These are phyloP conservation scores for Psephotus haematonotus DNA, from an alignment of 2,113 vertebrate genomes.

Conservation along the genomic window DNA sequence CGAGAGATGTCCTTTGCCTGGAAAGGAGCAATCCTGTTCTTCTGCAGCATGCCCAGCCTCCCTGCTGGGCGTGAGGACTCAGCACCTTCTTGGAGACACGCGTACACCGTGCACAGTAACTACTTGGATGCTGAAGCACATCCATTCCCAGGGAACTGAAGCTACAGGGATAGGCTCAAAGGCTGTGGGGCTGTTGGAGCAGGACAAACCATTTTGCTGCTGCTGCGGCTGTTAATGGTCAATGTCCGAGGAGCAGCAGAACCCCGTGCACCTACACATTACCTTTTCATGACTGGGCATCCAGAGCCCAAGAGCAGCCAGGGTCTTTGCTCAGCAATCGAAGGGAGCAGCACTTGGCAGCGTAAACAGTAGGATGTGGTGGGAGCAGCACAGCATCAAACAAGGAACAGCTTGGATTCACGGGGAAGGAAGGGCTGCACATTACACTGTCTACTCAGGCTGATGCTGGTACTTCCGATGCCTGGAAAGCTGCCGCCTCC, in stretches of 20 bases:
- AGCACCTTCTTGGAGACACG: background rate
- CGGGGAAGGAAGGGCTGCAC: slow-evolving; percentile 63
- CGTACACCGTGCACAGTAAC: background rate
- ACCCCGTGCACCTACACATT: fast-evolving
- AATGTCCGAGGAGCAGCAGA: background rate
- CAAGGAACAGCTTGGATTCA: slow-evolving; percentile 69
- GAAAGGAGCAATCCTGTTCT: slow-evolving; percentile 2
- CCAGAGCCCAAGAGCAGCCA: background rate
- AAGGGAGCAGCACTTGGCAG: slow-evolving; percentile 59
- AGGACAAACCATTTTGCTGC: background rate
- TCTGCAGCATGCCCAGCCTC: background rate
- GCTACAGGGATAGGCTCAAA: background rate
- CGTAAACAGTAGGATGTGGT: slow-evolving; percentile 16
- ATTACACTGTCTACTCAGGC: slow-evolving; percentile 60
- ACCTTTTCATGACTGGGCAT: background rate
- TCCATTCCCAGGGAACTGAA: background rate
- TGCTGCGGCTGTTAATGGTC: background rate
- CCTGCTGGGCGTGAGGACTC: background rate
- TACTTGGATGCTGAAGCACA: background rate
- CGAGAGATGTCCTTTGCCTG: background rate
- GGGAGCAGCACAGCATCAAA: slow-evolving; percentile 37
- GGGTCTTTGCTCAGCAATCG: background rate
- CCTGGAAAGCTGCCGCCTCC: slow-evolving; percentile 71
- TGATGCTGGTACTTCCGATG: slow-evolving; percentile 68
- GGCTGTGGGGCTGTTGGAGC: background rate